phyloP scores from a whole-genome alignment of 1,140 invertebrate genomes.

The Gonioctena quinquepunctata region DNA sequence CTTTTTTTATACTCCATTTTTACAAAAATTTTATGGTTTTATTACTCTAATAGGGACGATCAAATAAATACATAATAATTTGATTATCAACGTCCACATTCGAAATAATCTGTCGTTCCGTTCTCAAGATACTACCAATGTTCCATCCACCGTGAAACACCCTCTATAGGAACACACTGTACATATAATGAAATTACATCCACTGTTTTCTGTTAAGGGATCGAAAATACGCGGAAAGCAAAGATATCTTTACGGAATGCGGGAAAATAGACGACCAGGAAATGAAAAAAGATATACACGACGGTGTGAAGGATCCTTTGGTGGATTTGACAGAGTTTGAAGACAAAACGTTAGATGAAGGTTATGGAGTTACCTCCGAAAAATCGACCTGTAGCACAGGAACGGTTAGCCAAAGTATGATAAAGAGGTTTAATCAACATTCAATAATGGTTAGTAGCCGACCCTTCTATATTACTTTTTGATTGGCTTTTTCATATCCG shows the following conservation, averaged over 20 bases:
- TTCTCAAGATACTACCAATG: too few relatives aligned
- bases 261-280: slow-evolving; percentile 93
- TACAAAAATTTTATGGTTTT: too few relatives aligned
- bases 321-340: slow-evolving; percentile 80
- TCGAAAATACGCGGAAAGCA: slow-evolving; percentile 79
- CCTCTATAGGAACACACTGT: too few relatives aligned
- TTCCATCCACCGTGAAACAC: too few relatives aligned
- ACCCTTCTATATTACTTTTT: too few relatives aligned
- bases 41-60: too few relatives aligned
- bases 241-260: slow-evolving; percentile 96
- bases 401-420: slow-evolving; percentile 89
- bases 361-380: slow-evolving; percentile 63
- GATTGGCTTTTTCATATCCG: too few relatives aligned
- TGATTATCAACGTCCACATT: too few relatives aligned
- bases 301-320: slow-evolving; percentile 76
- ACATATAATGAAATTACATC: too few relatives aligned
- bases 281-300: slow-evolving; percentile 77
- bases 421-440: slow-evolving; percentile 95
- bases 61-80: too few relatives aligned
- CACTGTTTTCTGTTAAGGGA: slow-evolving; percentile 70
- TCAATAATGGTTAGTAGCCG: slow-evolving; percentile 78
- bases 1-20: too few relatives aligned
- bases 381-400: slow-evolving; percentile 64
- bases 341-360: slow-evolving; percentile 74
- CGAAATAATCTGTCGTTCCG: too few relatives aligned